phyloP scores from a whole-genome alignment of 2,888 invertebrate genomes.

The Argyra leucocephala region DNA sequence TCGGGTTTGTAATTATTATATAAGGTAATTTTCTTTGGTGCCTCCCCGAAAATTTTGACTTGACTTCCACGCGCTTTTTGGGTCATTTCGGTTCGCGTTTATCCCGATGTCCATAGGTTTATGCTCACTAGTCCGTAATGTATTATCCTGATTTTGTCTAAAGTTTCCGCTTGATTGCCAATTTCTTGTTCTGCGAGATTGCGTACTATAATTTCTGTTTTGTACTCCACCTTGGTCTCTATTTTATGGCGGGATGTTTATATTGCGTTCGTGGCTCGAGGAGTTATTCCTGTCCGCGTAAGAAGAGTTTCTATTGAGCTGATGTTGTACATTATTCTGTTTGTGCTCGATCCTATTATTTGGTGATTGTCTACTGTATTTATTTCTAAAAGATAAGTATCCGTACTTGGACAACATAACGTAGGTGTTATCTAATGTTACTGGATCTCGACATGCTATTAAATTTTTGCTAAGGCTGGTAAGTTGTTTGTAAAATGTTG shows the following conservation, averaged over 20 bases:
- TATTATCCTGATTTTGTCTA: background rate
- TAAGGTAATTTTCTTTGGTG: slow-evolving; percentile 14
- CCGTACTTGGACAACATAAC: slow-evolving; percentile 12
- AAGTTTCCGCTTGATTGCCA: background rate
- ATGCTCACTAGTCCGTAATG: background rate
- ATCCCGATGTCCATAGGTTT: slow-evolving; percentile 14
- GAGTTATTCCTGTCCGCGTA: background rate
- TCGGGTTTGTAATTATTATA: slow-evolving; percentile 12
- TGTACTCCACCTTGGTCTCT: background rate
- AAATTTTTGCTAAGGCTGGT: slow-evolving; percentile 16
- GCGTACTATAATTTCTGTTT: background rate
- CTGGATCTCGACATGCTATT: slow-evolving; percentile 13
- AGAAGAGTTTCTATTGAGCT: background rate
- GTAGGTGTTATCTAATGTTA: slow-evolving; percentile 13
- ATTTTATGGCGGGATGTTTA: background rate
- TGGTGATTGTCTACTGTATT: slow-evolving; percentile 7
- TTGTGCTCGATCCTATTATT: background rate
- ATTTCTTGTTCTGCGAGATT: background rate
- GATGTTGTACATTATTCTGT: background rate
- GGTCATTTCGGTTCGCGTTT: background rate
- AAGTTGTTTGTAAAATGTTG: slow-evolving; percentile 18
- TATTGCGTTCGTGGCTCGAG: background rate
- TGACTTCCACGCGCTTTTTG: background rate
- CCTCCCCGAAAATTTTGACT: slow-evolving; percentile 8
- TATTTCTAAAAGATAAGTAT: background rate